Evolutionary conservation across 2,888 invertebrate genomes (phyloP).

Genomic region (Mythimna pallens): DNA sequence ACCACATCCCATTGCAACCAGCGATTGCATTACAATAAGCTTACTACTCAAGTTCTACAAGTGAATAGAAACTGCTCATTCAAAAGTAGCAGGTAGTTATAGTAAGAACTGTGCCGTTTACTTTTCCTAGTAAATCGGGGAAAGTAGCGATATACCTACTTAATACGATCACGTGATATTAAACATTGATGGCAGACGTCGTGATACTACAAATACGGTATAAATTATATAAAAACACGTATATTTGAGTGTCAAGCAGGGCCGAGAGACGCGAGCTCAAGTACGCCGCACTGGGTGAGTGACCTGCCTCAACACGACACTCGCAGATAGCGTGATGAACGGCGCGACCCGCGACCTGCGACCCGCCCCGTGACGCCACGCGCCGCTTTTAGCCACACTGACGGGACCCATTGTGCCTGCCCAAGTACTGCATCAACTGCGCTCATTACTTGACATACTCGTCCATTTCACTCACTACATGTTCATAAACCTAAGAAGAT

Average conservation of each 20-base stretch:
- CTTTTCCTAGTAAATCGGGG: background rate
- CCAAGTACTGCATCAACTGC: background rate
- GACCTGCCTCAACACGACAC: constrained; percentile 44
- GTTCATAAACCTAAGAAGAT: background rate
- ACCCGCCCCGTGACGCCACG: constrained; percentile 26
- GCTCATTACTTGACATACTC: background rate
- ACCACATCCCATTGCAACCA: no score
- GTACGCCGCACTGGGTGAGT: constrained; percentile 27
- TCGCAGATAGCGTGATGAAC: constrained; percentile 25
- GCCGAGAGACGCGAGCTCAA: background rate
- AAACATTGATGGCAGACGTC: background rate
- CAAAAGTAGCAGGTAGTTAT: background rate
- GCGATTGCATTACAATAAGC: background rate
- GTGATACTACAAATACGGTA: background rate
- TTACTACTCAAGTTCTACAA: constrained; percentile 4
- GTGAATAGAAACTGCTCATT: background rate
- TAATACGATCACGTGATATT: background rate
- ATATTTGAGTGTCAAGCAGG: constrained; percentile 3
- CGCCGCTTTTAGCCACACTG: background rate
- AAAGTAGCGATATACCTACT: background rate
- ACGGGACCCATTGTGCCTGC: background rate
- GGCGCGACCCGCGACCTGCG: background rate
- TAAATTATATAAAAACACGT: background rate
- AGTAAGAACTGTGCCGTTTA: background rate
- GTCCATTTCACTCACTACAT: background rate